Percentiles rank a stretch among this genome's conserved stretches.
Conservation (phyloP, 1,140 invertebrate species). For the Stratiolaelaps scimitus region DNA sequence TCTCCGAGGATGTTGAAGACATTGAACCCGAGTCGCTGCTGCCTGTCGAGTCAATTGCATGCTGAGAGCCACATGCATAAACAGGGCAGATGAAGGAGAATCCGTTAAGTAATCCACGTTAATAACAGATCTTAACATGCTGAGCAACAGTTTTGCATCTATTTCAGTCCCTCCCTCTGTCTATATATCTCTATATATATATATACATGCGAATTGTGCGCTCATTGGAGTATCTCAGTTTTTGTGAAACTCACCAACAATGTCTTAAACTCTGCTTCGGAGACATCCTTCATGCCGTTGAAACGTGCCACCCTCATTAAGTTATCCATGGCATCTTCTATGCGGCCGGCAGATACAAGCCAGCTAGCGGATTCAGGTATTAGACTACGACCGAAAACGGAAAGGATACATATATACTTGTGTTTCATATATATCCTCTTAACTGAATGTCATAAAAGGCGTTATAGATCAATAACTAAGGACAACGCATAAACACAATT, state of each 20-base stretch:
- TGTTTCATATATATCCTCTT: too few species aligned
- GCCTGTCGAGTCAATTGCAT: not conserved
- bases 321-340: constrained; percentile 32
- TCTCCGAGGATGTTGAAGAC: not conserved
- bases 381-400: constrained; percentile 28
- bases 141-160: not conserved
- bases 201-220: not conserved
- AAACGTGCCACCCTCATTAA: constrained; percentile 32
- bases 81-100: too few species aligned
- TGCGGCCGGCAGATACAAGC: constrained; percentile 38
- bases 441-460: too few species aligned
- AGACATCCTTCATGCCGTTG: constrained; percentile 32
- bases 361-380: constrained; percentile 37
- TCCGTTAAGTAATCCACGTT: too few species aligned
- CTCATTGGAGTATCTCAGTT: not conserved
- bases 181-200: not conserved
- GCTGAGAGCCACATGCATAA: constrained; percentile 1
- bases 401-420: too few species aligned
- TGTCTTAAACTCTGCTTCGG: constrained; percentile 31
- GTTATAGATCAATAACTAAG: too few species aligned
- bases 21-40: constrained; percentile 1
- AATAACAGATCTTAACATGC: too few species aligned
- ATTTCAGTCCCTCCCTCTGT: not conserved
- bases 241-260: constrained; percentile 30
- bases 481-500: too few species aligned